Conservation (phyloP, 2,888 invertebrate species). For the Melieria crassipennis region DNA sequence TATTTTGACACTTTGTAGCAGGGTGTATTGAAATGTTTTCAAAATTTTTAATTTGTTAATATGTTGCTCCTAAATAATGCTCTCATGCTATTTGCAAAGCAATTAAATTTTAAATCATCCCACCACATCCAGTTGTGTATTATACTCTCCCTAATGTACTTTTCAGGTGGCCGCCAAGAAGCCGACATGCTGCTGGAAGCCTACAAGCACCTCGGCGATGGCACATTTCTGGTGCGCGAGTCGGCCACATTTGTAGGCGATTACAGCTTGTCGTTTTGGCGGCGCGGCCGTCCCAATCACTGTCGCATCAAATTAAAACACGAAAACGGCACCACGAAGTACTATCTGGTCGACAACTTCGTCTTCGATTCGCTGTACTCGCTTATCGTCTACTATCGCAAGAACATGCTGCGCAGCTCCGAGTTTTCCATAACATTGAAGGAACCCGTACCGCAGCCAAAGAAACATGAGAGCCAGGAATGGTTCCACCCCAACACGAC, state of each 20-base stretch:
- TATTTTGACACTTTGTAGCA: too few species aligned
- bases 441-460: slow-evolving; percentile 94
- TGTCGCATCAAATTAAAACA: slow-evolving; percentile 90
- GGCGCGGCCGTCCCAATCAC: slow-evolving; percentile 88
- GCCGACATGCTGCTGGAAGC: slow-evolving; percentile 75
- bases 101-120: too few species aligned
- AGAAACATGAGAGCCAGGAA: slow-evolving; percentile 90
- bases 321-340: slow-evolving; percentile 87
- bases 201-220: slow-evolving; percentile 87
- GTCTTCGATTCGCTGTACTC: slow-evolving; percentile 93
- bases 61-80: too few species aligned
- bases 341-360: slow-evolving; percentile 87
- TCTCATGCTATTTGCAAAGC: too few species aligned
- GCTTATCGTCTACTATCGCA: slow-evolving; percentile 89
- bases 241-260: slow-evolving; percentile 97
- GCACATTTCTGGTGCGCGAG: slow-evolving; percentile 91
- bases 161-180: slow-evolving; percentile 75
- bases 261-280: slow-evolving; percentile 94
- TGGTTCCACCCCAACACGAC: slow-evolving; percentile 91
- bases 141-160: too few species aligned
- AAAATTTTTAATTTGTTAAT: too few species aligned
- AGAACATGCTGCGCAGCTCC: slow-evolving; percentile 85
- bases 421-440: slow-evolving; percentile 88
- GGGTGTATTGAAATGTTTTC: too few species aligned
- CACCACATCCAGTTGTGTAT: too few species aligned